Evolutionary conservation across 2,797 vertebrate species (phyloP).

Genomic region (Esox lucius): DNA sequence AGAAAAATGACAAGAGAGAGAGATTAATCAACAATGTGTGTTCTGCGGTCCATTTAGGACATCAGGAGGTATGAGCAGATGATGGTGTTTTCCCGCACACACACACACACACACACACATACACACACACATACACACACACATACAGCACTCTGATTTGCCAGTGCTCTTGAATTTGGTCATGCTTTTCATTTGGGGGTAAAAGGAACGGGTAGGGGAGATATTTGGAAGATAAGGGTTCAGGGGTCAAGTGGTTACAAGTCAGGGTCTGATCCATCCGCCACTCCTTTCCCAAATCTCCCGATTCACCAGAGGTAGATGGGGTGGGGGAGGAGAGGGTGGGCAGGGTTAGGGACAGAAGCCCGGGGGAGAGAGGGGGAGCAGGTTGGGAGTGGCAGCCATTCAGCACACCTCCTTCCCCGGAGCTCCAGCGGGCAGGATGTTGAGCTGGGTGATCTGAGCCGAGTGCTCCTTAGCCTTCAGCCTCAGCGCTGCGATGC

Average conservation of each 20-base stretch:
- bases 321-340: neutral
- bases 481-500: slow-evolving; percentile 94
- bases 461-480: slow-evolving; percentile 98
- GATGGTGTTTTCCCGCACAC: slow-evolving; percentile 11
- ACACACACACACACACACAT: slow-evolving; percentile 19
- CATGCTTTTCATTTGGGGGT: slow-evolving; percentile 68
- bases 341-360: slow-evolving; percentile 50
- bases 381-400: slow-evolving; percentile 39
- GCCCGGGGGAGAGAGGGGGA: slow-evolving; percentile 45
- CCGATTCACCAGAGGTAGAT: slow-evolving; percentile 44
- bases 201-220: slow-evolving; percentile 38
- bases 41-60: neutral
- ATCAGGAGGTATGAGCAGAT: slow-evolving; percentile 2
- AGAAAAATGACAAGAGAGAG: slow-evolving; percentile 3
- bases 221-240: slow-evolving; percentile 30
- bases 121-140: slow-evolving; percentile 23
- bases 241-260: neutral
- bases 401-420: slow-evolving; percentile 99
- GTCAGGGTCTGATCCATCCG: neutral
- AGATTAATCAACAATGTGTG: neutral
- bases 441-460: slow-evolving; percentile 97
- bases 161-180: slow-evolving; percentile 76
- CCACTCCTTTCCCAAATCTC: slow-evolving; percentile 26
- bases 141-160: slow-evolving; percentile 22
- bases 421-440: slow-evolving; percentile 86